Evolutionary conservation across 1,140 invertebrate genomes (phyloP).

Genomic region (Delia radicum): DNA sequence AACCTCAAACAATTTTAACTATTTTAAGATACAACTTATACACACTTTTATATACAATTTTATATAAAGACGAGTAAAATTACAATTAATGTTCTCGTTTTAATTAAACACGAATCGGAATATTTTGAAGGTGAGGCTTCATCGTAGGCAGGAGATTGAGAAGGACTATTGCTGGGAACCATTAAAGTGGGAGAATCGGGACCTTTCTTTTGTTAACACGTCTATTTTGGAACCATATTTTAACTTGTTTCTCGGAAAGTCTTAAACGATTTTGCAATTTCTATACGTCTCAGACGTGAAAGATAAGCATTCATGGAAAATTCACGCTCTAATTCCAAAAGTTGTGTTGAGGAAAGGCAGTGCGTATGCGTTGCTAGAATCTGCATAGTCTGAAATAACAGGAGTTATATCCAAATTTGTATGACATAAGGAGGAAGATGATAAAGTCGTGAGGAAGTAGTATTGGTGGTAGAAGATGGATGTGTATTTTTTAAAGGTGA

Average conservation of each 20-base stretch:
- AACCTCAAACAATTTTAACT: slow-evolving; percentile 1
- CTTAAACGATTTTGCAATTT: slow-evolving; percentile 86
- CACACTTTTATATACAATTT: not conserved
- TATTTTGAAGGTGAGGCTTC: not conserved
- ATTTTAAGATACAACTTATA: slow-evolving; percentile 1
- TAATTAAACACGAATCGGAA: not conserved
- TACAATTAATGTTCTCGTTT: not conserved
- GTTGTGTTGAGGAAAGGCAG: slow-evolving; percentile 91
- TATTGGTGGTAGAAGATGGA: not conserved
- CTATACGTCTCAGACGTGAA: slow-evolving; percentile 83
- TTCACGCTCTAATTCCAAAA: slow-evolving; percentile 88
- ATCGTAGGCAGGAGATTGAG: slow-evolving; percentile 1
- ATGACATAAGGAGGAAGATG: too few species aligned
- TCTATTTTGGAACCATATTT: slow-evolving; percentile 91
- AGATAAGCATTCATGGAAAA: slow-evolving; percentile 90
- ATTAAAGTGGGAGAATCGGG: slow-evolving; percentile 51
- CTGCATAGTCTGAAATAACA: slow-evolving; percentile 58
- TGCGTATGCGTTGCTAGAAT: slow-evolving; percentile 77
- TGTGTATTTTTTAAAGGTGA: slow-evolving; percentile 36
- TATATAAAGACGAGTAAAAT: too few species aligned
- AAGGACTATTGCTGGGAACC: slow-evolving; percentile 31
- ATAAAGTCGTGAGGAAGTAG: not conserved
- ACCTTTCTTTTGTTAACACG: slow-evolving; percentile 91
- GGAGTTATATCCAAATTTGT: slow-evolving; percentile 53
- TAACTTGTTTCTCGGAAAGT: slow-evolving; percentile 91